These are phyloP conservation scores for Apis dorsata DNA, from an alignment of 1,140 invertebrate genomes.

Conservation along the genomic window DNA sequence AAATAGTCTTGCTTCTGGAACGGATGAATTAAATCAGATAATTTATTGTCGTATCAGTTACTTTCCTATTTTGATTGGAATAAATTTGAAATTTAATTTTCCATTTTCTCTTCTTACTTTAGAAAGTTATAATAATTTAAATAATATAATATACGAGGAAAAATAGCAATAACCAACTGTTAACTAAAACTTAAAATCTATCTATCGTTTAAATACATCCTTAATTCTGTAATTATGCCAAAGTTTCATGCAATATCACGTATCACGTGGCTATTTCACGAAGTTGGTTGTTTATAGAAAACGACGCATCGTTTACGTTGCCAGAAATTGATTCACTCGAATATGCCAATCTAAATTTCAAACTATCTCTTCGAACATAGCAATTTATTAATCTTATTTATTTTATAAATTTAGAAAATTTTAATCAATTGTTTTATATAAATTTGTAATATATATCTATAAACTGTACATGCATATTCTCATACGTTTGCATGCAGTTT, in stretches of 20 bases:
- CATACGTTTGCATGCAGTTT: neutral
- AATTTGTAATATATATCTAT: neutral
- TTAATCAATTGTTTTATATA: neutral
- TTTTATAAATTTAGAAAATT: neutral
- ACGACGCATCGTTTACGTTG: neutral
- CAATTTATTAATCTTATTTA: neutral
- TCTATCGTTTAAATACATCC: neutral
- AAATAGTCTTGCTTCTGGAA: neutral
- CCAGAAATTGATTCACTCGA: slow-evolving; percentile 27
- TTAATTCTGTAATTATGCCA: slow-evolving; percentile 18
- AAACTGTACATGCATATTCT: neutral
- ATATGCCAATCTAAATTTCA: neutral
- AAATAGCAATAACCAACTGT: too few relatives aligned
- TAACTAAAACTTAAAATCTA: too few relatives aligned
- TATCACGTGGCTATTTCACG: slow-evolving; percentile 19
- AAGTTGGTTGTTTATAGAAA: slow-evolving; percentile 21
- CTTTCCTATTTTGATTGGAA: neutral
- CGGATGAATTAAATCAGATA: neutral
- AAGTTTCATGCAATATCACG: slow-evolving; percentile 3
- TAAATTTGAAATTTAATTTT: neutral
- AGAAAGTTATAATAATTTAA: neutral
- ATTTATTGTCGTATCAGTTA: neutral
- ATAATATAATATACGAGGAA: too few relatives aligned
- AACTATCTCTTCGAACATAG: neutral
- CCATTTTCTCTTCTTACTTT: neutral